Conservation (phyloP, 2,113 vertebrate species). For the Stegastes partitus region DNA sequence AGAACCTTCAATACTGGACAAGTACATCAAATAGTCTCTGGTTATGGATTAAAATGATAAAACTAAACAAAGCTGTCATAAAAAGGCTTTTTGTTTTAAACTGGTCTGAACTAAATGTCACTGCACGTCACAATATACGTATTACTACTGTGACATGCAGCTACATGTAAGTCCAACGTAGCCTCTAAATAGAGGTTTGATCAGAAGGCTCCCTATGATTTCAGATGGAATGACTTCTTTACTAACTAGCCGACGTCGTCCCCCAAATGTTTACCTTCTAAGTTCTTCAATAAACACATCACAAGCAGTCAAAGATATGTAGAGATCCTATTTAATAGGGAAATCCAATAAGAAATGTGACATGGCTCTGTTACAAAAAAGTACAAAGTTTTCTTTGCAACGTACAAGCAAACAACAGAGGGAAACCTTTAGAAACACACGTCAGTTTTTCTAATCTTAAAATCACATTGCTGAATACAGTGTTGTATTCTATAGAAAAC, state of each 20-base stretch:
- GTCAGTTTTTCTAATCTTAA: not conserved
- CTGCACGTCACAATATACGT: too few relatives aligned
- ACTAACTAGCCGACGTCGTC: not conserved
- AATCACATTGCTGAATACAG: slow-evolving; percentile 14
- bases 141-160: too few relatives aligned
- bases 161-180: too few relatives aligned
- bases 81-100: too few relatives aligned
- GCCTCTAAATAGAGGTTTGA: too few relatives aligned
- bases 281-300: not conserved
- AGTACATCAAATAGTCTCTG: too few relatives aligned
- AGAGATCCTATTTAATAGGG: slow-evolving; percentile 38
- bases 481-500: slow-evolving; percentile 31
- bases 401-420: slow-evolving; percentile 9
- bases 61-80: too few relatives aligned
- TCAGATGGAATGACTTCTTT: too few relatives aligned
- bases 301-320: not conserved
- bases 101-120: too few relatives aligned
- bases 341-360: slow-evolving; percentile 19
- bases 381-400: slow-evolving; percentile 40
- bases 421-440: slow-evolving; percentile 6
- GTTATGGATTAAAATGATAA: too few relatives aligned
- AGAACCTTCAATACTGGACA: too few relatives aligned
- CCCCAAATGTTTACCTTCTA: not conserved
- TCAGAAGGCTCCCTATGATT: too few relatives aligned
- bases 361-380: slow-evolving; percentile 35